Evolutionary conservation across 2,797 vertebrate species (phyloP).

Genomic region (Sebastes kiyomatsui): DNA sequence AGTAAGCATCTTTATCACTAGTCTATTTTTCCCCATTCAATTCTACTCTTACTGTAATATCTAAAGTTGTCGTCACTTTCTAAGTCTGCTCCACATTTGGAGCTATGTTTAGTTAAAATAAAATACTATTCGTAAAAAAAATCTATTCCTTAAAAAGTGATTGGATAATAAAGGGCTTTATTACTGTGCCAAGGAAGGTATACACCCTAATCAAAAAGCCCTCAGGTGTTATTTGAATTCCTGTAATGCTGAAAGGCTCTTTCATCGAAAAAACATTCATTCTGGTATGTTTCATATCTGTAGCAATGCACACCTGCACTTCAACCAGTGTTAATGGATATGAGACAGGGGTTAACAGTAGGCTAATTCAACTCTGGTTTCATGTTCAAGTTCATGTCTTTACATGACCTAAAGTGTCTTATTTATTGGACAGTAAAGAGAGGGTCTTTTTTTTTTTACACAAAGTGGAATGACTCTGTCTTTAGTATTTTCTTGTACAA

Average conservation of each 20-base stretch:
- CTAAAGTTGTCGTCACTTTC: neutral
- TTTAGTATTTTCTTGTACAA: neutral
- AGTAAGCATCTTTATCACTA: neutral
- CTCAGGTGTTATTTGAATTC: neutral
- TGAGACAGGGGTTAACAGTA: neutral
- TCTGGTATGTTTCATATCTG: conserved; percentile 33
- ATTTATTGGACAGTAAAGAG: neutral
- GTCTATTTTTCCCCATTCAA: neutral
- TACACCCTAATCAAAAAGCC: neutral
- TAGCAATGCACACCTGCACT: conserved; percentile 32
- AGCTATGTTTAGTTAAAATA: neutral
- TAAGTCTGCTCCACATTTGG: neutral
- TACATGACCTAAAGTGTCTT: neutral
- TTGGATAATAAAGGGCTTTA: neutral
- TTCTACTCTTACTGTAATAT: neutral
- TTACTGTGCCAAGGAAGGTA: neutral
- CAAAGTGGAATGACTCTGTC: neutral
- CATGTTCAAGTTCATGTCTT: neutral
- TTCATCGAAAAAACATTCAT: conserved; percentile 2
- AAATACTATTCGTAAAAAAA: neutral
- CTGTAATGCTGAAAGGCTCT: conserved; percentile 22
- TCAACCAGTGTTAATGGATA: neutral
- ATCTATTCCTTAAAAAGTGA: neutral
- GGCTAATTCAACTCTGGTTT: neutral
- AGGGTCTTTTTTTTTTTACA: neutral